These are phyloP conservation scores for Aphidius colemani DNA, from an alignment of 2,888 invertebrate genomes.

Conservation along the genomic window DNA sequence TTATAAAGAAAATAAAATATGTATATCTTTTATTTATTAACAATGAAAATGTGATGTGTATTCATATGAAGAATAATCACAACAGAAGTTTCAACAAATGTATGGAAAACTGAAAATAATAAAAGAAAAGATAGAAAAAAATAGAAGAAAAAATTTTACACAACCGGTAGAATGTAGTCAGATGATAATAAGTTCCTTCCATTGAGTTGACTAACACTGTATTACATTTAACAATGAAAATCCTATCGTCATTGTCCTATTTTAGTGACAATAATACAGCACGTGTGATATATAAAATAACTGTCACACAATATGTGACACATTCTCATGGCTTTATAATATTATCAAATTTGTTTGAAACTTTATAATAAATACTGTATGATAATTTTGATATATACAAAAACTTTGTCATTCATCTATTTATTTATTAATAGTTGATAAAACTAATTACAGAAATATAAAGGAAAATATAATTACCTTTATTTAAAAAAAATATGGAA, in stretches of 20 bases:
- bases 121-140: not conserved
- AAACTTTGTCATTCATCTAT: no score
- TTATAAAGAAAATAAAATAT: not conserved
- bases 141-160: not conserved
- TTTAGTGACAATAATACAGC: slow-evolving; percentile 11
- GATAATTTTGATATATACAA: no score
- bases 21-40: not conserved
- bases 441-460: no score
- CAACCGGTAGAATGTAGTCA: not conserved
- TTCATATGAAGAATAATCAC: not conserved
- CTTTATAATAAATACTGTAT: no score
- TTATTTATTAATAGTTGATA: no score
- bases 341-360: no score
- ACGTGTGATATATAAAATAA: not conserved
- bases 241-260: slow-evolving; percentile 3
- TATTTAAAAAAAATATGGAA: no score
- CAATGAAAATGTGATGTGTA: not conserved
- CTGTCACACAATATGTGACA: no score
- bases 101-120: not conserved
- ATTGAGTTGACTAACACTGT: slow-evolving; percentile 10
- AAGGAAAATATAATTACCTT: no score
- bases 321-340: no score
- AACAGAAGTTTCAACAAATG: slow-evolving; percentile 6
- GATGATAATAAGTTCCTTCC: slow-evolving; percentile 20
- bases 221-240: slow-evolving; percentile 15